These are phyloP conservation scores for Drosophila jambulina DNA, from an alignment of 1,140 invertebrate species.

Conservation along the genomic window DNA sequence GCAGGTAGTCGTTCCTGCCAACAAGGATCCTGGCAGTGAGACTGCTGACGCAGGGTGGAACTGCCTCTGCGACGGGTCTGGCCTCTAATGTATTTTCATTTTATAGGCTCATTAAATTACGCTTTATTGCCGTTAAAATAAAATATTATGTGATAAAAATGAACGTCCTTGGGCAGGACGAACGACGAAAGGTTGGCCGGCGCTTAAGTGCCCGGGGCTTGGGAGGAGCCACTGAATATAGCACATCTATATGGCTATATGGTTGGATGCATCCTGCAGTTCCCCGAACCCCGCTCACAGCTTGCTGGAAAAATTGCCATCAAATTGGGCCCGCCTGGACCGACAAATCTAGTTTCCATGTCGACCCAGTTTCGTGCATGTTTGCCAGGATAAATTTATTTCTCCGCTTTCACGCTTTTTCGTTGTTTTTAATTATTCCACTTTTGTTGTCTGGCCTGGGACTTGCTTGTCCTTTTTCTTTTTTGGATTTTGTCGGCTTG, in stretches of 20 bases:
- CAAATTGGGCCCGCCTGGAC: constrained; percentile 20
- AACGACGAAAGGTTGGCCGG: constrained; percentile 55
- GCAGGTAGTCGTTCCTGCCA: constrained; percentile 37
- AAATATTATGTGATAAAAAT: constrained; percentile 84
- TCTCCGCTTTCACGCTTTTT: constrained; percentile 48
- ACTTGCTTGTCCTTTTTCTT: constrained; percentile 23
- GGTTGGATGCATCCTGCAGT: constrained; percentile 33
- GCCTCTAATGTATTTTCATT: constrained; percentile 78
- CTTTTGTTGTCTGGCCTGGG: constrained; percentile 47
- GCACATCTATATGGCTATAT: constrained; percentile 11
- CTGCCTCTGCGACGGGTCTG: constrained; percentile 1
- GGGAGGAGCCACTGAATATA: constrained; percentile 17
- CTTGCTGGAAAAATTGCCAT: constrained; percentile 24
- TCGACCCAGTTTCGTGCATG: constrained; percentile 36
- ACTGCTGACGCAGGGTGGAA: constrained; percentile 14
- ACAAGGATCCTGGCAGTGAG: neutral
- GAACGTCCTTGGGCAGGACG: constrained; percentile 45
- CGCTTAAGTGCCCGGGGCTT: constrained; percentile 21
- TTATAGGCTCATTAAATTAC: constrained; percentile 84
- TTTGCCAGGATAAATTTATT: constrained; percentile 44
- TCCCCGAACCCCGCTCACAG: neutral
- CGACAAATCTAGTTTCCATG: constrained; percentile 43
- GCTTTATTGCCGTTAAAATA: constrained; percentile 84
- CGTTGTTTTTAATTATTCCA: constrained; percentile 72
- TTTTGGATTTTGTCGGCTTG: constrained; percentile 67